phyloP scores from a whole-genome alignment of 92 coral and sea anemone genomes.

The Siderastrea radians region DNA sequence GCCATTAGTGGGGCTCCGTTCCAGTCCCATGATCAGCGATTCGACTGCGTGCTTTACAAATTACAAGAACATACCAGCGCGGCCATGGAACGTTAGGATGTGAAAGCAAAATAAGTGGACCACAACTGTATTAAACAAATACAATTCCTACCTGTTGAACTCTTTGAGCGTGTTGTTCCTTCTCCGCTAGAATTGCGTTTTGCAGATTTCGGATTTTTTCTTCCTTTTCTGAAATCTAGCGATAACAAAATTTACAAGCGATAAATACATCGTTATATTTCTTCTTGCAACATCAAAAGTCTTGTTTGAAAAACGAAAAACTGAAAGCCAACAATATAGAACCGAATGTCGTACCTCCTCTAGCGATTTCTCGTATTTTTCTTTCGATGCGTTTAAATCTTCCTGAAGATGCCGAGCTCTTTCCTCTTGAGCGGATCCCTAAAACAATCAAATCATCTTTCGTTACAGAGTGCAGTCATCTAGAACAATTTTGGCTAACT shows the following conservation, averaged over 20 bases:
- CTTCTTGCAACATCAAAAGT: not conserved
- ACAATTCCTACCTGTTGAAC: conserved; percentile 87
- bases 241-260: not conserved
- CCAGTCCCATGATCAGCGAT: no score
- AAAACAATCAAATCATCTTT: not conserved
- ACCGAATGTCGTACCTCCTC: conserved; percentile 70
- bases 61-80: no score
- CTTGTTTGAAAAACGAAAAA: not conserved
- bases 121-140: no score
- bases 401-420: conserved; percentile 80
- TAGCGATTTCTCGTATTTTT: conserved; percentile 78
- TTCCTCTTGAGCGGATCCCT: conserved; percentile 85
- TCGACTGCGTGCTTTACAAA: no score
- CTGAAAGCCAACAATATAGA: not conserved
- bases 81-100: no score
- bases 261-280: no score
- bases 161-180: conserved; percentile 99
- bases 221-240: conserved; percentile 82
- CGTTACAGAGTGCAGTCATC: not conserved
- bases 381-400: conserved; percentile 80
- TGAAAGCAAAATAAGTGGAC: not conserved
- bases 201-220: conserved; percentile 83
- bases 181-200: conserved; percentile 87
- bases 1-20: no score
- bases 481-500: no score